phyloP scores from a whole-genome alignment of 2,113 vertebrate genomes.

The Mesoclemmys tuberculata region DNA sequence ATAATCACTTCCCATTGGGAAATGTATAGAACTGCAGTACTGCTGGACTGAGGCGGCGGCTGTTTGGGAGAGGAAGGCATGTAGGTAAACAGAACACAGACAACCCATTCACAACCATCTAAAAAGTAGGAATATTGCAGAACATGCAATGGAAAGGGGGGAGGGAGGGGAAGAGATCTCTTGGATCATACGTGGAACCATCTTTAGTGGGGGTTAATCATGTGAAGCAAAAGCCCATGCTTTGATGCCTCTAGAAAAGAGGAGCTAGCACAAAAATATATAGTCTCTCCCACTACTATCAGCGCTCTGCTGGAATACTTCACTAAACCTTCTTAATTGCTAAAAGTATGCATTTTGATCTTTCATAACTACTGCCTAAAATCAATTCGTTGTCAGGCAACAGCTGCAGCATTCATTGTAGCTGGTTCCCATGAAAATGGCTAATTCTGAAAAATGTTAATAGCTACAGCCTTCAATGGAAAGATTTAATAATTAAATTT shows the following conservation, averaged over 20 bases:
- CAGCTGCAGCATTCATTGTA: slow-evolving; percentile 21
- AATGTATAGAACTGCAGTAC: too few species aligned
- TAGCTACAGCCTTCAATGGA: slow-evolving; percentile 33
- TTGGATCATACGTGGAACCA: neutral
- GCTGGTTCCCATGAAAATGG: slow-evolving; percentile 44
- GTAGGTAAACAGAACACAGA: rapidly evolving
- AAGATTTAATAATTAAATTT: slow-evolving; percentile 67
- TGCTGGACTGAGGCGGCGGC: rapidly evolving
- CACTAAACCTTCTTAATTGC: slow-evolving; percentile 50
- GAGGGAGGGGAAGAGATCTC: too few species aligned
- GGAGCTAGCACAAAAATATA: neutral
- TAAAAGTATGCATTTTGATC: slow-evolving; percentile 49
- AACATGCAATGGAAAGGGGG: neutral
- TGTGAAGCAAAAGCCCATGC: rapidly evolving
- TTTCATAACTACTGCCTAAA: slow-evolving; percentile 38
- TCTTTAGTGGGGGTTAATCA: neutral
- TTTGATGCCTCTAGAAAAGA: neutral
- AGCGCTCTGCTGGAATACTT: slow-evolving; percentile 18
- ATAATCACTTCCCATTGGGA: neutral
- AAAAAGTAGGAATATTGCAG: neutral
- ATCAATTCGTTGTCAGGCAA: slow-evolving; percentile 55
- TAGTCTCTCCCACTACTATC: neutral
- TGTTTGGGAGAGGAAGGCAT: neutral
- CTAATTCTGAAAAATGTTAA: slow-evolving; percentile 64
- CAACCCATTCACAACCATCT: neutral